Evolutionary conservation across 2,797 vertebrate species (phyloP), one percentile per base, ranked within the genome.

Genomic region (Intellagama lesueurii): DNA sequence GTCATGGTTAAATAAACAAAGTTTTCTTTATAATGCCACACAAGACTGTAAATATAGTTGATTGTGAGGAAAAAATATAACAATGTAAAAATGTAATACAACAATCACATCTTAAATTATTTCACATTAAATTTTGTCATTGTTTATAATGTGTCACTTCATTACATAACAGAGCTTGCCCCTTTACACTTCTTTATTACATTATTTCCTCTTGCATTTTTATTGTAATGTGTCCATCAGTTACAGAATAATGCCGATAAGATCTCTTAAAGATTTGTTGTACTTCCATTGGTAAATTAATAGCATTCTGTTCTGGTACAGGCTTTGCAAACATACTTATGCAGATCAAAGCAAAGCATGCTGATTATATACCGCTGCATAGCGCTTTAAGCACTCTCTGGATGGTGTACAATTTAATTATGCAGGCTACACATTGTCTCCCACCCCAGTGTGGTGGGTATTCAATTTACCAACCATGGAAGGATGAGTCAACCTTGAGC

Each of bases 311-410:
- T 64, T 84, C 28, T 93, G 77, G 89, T 87, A 90, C 14, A 92
- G 80, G 90, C 32, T 49, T 82, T 91, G 78, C 86, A 93, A 93
- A 91, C 6, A 24, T 89, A 90, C 78, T 95, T 88, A 92, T 32
- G 81, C 81, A 91, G 79, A 81, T 90, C 83, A 82, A 89, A 40
- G 40, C 40, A 40, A 40, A 40, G 40, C 40, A 40, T 40, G 40
- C 40, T 40, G 40, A 40, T 40, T 40, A 40, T 40, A 40, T 40
- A 40, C 40, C 40, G 40, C 40, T 40, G 40, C 40, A 40, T 40
- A 40, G 3, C 40, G 40, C 40, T 40, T 40, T 40, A 40, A 40
- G 40, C 40, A 40, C 40, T 40, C 40, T 40, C n/a, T n/a, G n/a
- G n/a, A n/a, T n/a, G n/a, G n/a, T n/a, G n/a, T n/a, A n/a, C n/a